Base-by-base conservation (phyloP, 1,140 invertebrate genomes). In the Helicoverpa armigera region DNA sequence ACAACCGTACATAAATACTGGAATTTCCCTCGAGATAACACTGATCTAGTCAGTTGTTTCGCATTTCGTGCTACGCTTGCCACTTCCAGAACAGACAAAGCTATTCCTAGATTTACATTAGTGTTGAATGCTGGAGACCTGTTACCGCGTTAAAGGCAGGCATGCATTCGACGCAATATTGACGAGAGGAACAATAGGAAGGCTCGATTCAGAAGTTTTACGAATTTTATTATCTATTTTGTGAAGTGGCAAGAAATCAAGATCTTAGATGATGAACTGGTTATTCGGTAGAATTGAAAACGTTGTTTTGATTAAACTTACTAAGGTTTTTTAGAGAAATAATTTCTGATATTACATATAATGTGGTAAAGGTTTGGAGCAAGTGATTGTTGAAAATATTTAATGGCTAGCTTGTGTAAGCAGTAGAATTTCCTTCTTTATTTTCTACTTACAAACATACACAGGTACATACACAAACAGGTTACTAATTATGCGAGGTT, bases 71-170 rank as follows among this genome's bases (percentile, higher is more conserved):
- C 48, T 43, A 18, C 63, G 63, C 63, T 23, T 58, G 56, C 63
- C 29, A 43, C 35, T 67, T 43, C 35, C 35, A 43, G 35, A 43
- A 9, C 63, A 35, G 63, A 11, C 63, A n/a, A 35, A 48, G n/a
- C 63, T 67, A 67, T 67, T 67, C 63, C 63, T 67, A 67, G 35
- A 67, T 67, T 67, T 67, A 67, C 63, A 67, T 67, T 67, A 67
- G 35, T n/a, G 43, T 67, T 67, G 63, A 67, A 18, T 18, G 63
- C n/a, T 67, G 63, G 35, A 67, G 63, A 67, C 35, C 63, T 3
- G 63, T 67, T 43, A 67, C 63, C 63, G 63, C 63, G 48, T 48
- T 67, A 48, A 48, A 67, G 63, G 14, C 35, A 48, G 63, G n/a
- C n/a, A n/a, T n/a, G n/a, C n/a, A n/a, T 67, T 48, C 35, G 63